These are phyloP conservation scores for Globia sparganii DNA, from an alignment of 2,888 invertebrate species.

Conservation along the genomic window DNA sequence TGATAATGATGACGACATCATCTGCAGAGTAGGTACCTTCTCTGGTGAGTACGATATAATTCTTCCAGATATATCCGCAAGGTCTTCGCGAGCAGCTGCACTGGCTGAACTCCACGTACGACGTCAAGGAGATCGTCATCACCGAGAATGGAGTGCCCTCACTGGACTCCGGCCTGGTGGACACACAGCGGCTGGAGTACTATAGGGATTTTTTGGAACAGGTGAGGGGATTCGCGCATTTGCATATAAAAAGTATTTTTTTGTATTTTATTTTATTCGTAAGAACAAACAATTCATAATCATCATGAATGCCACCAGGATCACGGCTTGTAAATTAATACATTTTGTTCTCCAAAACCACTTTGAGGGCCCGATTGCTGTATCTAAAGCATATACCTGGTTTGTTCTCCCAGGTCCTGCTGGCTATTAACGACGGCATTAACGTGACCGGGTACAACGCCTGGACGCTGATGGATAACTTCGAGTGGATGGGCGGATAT, in stretches of 20 bases:
- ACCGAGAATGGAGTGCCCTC: conserved; percentile 85
- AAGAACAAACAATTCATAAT: too few species aligned
- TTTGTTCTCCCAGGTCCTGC: conserved; percentile 70
- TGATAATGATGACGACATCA: background rate
- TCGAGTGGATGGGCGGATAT: conserved; percentile 91
- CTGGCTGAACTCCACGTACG: conserved; percentile 83
- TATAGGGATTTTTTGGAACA: conserved; percentile 72
- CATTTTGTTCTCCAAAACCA: background rate
- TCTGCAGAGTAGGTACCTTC: background rate
- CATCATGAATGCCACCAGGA: too few species aligned
- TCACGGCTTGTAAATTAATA: background rate
- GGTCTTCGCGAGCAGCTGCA: conserved; percentile 81
- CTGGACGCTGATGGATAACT: conserved; percentile 92
- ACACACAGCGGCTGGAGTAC: conserved; percentile 70
- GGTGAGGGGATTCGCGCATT: conserved; percentile 56
- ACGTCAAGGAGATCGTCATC: conserved; percentile 79
- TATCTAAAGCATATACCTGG: background rate
- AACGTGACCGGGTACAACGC: conserved; percentile 89
- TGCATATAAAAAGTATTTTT: background rate
- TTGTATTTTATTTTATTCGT: too few species aligned
- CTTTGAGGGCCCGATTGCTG: background rate
- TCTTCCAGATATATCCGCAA: conserved; percentile 77
- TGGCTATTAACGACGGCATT: conserved; percentile 83
- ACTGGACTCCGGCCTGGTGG: conserved; percentile 69
- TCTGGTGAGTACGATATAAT: background rate